phyloP scores from a whole-genome alignment of 2,113 vertebrate species.

The Brienomyrus brachyistius region DNA sequence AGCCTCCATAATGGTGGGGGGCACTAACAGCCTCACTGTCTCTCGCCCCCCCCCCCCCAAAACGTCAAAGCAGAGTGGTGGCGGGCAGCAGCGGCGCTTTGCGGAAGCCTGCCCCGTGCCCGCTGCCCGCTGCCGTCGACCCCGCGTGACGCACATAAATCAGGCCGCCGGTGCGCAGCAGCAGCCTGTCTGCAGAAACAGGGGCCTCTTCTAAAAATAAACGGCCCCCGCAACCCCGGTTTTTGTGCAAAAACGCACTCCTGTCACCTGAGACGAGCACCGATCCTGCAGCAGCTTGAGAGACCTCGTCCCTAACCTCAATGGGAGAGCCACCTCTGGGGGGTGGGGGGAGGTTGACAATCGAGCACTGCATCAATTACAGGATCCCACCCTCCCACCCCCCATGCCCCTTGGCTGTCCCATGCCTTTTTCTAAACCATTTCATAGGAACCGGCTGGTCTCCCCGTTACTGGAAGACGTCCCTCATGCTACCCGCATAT shows the following conservation, averaged over 20 bases:
- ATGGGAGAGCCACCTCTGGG: not conserved
- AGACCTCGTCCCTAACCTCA: not conserved
- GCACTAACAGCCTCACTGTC: not conserved
- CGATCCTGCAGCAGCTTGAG: not conserved
- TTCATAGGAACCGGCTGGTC: not conserved
- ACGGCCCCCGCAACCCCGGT: not conserved
- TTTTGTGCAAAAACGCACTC: not conserved
- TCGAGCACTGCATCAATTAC: not conserved
- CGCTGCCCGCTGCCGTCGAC: not conserved
- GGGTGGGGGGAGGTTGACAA: not conserved
- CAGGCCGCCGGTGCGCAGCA: not conserved
- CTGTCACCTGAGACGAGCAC: not conserved
- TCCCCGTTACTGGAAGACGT: not conserved
- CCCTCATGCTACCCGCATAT: not conserved
- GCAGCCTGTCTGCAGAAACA: not conserved
- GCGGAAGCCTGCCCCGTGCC: not conserved
- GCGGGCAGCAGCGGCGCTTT: not conserved
- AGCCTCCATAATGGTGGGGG: not conserved
- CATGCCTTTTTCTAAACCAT: not conserved
- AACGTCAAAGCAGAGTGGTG: not conserved
- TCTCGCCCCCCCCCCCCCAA: not conserved
- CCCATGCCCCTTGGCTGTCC: not conserved
- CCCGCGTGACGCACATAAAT: not conserved
- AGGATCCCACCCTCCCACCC: not conserved
- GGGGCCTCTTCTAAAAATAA: slow-evolving; percentile 5